These are phyloP conservation scores for Dolichallabes microphthalmus DNA, from an alignment of 2,113 vertebrate species.

Conservation along the genomic window DNA sequence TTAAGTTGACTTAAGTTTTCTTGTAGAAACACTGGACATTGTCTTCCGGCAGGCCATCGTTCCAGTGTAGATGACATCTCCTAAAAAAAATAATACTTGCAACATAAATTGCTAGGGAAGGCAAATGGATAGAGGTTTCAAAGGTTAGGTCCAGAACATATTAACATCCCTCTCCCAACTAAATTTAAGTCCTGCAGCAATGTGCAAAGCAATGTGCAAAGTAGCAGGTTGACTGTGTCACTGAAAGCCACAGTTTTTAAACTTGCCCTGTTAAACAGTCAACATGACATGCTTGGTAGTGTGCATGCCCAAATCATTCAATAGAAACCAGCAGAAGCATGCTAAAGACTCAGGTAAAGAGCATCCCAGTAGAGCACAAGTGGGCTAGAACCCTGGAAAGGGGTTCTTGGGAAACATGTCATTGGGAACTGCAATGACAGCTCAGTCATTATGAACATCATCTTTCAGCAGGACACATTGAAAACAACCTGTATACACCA, in stretches of 20 bases:
- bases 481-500: no score
- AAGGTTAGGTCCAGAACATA: neutral
- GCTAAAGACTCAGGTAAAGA: neutral
- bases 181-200: neutral
- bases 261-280: neutral
- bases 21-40: constrained; percentile 29
- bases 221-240: neutral
- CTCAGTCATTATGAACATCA: no score
- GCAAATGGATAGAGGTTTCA: neutral
- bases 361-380: neutral
- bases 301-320: no score
- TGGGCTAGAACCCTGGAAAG: neutral
- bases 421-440: no score
- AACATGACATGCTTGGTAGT: no score
- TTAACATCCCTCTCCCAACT: neutral
- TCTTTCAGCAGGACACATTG: no score
- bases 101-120: neutral
- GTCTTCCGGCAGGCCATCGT: constrained; percentile 33
- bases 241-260: neutral
- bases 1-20: constrained; percentile 6
- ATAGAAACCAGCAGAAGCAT: no score
- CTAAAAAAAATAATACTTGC: neutral
- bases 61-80: constrained; percentile 18
- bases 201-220: neutral
- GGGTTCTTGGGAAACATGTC: neutral